phyloP scores from a whole-genome alignment of 1,140 invertebrate species.

The Lepidotrigona ventralis region DNA sequence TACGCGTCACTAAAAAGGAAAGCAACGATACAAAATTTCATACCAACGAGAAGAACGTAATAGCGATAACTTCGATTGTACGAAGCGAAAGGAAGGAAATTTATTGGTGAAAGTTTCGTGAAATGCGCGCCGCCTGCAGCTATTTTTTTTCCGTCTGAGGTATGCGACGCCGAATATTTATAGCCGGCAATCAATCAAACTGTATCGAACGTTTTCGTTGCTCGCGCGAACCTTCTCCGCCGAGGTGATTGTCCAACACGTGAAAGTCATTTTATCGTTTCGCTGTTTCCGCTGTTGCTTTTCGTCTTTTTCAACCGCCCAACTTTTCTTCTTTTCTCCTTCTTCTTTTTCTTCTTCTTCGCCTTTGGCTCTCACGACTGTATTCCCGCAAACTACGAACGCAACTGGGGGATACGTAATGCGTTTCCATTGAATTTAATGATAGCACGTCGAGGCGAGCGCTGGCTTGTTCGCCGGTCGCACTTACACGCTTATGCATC shows the following conservation, averaged over 20 bases:
- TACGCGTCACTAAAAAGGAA: neutral
- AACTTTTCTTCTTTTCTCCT: neutral
- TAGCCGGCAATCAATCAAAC: constrained; percentile 40
- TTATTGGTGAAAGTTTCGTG: constrained; percentile 43
- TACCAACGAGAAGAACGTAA: constrained; percentile 8
- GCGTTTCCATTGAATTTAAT: constrained; percentile 68
- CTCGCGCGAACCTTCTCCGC: constrained; percentile 13
- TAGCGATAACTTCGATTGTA: neutral
- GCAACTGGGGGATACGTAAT: constrained; percentile 36
- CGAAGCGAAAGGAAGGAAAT: constrained; percentile 12
- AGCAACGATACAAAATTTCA: too few species aligned
- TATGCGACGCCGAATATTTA: constrained; percentile 34
- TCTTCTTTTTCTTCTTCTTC: neutral
- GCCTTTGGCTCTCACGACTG: neutral
- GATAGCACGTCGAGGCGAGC: constrained; percentile 63
- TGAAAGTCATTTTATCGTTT: constrained; percentile 42
- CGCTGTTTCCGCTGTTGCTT: constrained; percentile 1
- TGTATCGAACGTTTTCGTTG: constrained; percentile 27
- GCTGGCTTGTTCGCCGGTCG: constrained; percentile 58
- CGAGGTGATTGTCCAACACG: constrained; percentile 27
- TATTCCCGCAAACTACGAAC: neutral
- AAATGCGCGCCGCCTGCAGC: constrained; percentile 16
- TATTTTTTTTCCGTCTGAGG: neutral
- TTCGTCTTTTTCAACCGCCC: neutral
- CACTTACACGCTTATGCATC: constrained; percentile 62